Evolutionary conservation across 2,113 vertebrate species (phyloP), one percentile per base, ranked within the genome.

Genomic region (Hyperopisus bebe): DNA sequence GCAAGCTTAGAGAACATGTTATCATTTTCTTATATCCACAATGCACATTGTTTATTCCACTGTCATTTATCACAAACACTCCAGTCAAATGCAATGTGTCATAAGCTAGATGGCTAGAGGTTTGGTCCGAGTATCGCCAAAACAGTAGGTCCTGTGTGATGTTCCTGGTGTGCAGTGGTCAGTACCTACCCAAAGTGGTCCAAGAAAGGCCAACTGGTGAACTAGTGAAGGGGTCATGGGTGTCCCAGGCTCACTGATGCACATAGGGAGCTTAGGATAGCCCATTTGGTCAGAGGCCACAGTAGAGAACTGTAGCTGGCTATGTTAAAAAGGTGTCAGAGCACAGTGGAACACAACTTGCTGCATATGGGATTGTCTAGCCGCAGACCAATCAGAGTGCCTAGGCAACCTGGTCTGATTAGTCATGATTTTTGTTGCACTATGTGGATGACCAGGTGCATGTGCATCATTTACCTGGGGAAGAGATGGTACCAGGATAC

Each of bases 51-150:
- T 21, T 31, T 24, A 35, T 39, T 53, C 35, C 53, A 88, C 70
- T 51, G 66, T 39, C 66, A 89, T 35, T 89, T 53, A n/a, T 77
- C 50, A 88, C 19, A 39, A 51, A 89, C 70, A 77, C 46, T 31
- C 19, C 44, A 89, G 88, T 89, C 44, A 50, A 53, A 51, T 21
- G 31, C 66, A 80, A 80, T 89, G 17, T 50, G 70, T 80, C n/a
- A 89, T 27, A 89, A 35, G n/a, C n/a, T n/a, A n/a, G 58, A 66
- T 27, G 58, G 58, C 58, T 66, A 66, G 58, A 27, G 58, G 9
- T n/a, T 27, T 24, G 58, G 58, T 66, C 2, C 11, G 24, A n/a
- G 9, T 66, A 66, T 62, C 58, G 0, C 58, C 58, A 62, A 62
- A 62, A 27, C 24, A 0, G 58, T 8, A 62, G 58, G 58, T 62